Conservation (phyloP, 2,888 invertebrate species). For the Tridacna gigas region DNA sequence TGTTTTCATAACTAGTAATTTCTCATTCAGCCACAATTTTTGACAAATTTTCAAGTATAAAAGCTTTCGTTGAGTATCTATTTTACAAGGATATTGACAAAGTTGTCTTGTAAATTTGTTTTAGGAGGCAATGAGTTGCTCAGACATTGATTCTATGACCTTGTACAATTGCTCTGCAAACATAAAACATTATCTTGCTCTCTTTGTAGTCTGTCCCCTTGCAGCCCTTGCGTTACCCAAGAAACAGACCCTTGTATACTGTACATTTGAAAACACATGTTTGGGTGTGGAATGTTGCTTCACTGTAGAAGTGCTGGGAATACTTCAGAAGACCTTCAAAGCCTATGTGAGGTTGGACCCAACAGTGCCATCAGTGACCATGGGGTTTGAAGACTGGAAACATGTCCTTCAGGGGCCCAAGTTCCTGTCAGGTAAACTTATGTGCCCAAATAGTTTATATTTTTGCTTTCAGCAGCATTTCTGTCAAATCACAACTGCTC, state of each 20-base stretch:
- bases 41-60: no score
- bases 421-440: conserved; percentile 15
- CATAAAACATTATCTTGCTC: conserved; percentile 15
- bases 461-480: no score
- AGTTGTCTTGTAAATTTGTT: no score
- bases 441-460: neutral
- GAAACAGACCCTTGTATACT: conserved; percentile 58
- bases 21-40: no score
- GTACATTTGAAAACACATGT: conserved; percentile 72
- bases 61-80: no score
- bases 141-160: no score
- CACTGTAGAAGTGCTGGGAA: conserved; percentile 69
- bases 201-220: conserved; percentile 70
- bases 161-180: no score
- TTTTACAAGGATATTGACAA: no score
- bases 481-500: no score
- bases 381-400: conserved; percentile 65
- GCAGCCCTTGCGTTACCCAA: conserved; percentile 66
- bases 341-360: conserved; percentile 70
- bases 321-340: conserved; percentile 72
- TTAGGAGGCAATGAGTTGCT: no score
- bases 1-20: no score
- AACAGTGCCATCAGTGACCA: conserved; percentile 61
- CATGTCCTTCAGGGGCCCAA: conserved; percentile 43
- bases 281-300: conserved; percentile 76